Percentiles rank a stretch among this genome's conserved stretches.
These are phyloP conservation scores for Sebastes itinus DNA, from an alignment of 2,797 vertebrate species.

Conservation along the genomic window DNA sequence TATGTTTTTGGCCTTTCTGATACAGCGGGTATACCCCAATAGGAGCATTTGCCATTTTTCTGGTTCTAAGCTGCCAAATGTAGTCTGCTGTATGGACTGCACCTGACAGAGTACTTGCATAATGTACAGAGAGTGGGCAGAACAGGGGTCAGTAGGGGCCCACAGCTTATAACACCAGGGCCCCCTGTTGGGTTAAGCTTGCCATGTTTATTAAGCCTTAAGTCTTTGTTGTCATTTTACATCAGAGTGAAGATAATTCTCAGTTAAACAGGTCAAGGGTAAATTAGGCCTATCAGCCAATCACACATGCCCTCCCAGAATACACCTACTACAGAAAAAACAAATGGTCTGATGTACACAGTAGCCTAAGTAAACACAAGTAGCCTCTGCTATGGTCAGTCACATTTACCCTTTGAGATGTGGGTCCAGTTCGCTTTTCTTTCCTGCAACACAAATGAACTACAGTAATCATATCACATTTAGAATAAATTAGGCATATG, in stretches of 20 bases:
- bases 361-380: constrained; percentile 2
- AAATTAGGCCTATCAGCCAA: constrained; percentile 7
- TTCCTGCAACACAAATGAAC: not conserved
- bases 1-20: too few species aligned
- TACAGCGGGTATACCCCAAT: not conserved
- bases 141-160: not conserved
- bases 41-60: not conserved
- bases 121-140: not conserved
- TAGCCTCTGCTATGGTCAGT: not conserved
- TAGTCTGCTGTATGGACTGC: not conserved
- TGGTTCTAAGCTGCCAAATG: not conserved
- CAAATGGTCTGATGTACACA: not conserved
- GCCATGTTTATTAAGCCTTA: not conserved
- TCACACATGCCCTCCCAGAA: not conserved
- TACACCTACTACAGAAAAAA: constrained; percentile 13
- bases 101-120: not conserved
- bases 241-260: constrained; percentile 1
- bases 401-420: not conserved
- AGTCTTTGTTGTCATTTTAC: not conserved
- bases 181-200: not conserved
- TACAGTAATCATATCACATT: not conserved
- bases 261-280: not conserved
- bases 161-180: not conserved
- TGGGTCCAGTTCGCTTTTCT: not conserved
- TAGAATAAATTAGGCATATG: not conserved